Conservation (phyloP, 2,797 vertebrate species). For the Hippocampus kuda region DNA sequence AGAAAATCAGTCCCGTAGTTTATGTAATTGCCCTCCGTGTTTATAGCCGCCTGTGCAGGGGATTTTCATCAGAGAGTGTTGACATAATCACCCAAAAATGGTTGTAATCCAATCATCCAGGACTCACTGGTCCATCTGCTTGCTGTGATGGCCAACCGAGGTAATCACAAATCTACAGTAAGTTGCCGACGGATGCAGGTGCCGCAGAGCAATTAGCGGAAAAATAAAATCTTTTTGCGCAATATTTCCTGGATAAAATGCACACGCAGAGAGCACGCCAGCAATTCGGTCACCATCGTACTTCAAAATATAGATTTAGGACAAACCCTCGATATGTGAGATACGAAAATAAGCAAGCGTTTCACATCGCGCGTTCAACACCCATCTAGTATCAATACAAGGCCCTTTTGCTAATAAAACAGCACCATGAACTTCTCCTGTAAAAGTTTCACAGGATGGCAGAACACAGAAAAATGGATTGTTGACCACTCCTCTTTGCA, state of each 20-base stretch:
- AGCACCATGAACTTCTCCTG: too few species aligned
- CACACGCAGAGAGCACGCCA: neutral
- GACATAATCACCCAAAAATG: slow-evolving; percentile 8
- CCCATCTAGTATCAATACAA: too few species aligned
- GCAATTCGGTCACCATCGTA: too few species aligned
- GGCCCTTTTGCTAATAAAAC: too few species aligned
- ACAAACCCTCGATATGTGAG: too few species aligned
- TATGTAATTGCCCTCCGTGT: neutral
- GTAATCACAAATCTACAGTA: neutral
- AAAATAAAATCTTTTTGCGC: neutral
- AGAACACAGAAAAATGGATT: too few species aligned
- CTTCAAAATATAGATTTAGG: too few species aligned
- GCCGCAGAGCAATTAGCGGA: neutral
- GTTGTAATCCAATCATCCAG: slow-evolving; percentile 1
- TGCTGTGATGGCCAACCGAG: neutral
- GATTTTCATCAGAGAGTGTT: neutral
- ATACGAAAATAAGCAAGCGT: too few species aligned
- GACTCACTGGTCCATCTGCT: neutral
- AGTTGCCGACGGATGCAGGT: neutral
- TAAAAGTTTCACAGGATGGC: too few species aligned
- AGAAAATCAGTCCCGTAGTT: neutral
- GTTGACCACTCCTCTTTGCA: too few species aligned
- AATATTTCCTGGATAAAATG: neutral
- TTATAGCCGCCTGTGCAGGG: neutral
- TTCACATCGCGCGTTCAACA: too few species aligned